These are phyloP conservation scores for Colossoma macropomum DNA, from an alignment of 2,113 vertebrate genomes.

Conservation along the genomic window DNA sequence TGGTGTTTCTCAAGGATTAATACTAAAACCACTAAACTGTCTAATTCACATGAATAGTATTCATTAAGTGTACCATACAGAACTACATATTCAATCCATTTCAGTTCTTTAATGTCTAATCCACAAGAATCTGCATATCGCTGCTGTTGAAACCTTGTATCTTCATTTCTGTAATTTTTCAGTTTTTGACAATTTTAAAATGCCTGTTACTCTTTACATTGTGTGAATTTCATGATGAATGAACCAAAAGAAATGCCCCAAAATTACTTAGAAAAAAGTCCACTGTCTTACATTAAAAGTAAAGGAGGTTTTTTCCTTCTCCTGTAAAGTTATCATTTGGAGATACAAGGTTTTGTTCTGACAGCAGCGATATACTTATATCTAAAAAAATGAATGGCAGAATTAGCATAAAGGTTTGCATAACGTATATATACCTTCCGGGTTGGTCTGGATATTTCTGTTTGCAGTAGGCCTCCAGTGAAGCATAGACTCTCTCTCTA, in stretches of 20 bases:
- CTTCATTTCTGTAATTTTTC: too few species aligned
- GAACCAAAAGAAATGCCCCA: too few species aligned
- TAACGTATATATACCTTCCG: conserved; percentile 81
- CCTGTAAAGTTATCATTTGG: too few species aligned
- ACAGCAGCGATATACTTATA: too few species aligned
- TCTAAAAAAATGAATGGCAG: neutral
- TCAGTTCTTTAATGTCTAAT: neutral
- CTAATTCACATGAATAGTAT: neutral
- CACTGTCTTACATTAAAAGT: too few species aligned
- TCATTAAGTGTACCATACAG: neutral
- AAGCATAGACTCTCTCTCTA: conserved; percentile 96
- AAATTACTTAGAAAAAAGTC: too few species aligned
- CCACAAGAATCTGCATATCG: neutral
- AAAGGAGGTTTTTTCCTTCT: too few species aligned
- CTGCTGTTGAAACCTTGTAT: too few species aligned
- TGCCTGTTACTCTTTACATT: too few species aligned
- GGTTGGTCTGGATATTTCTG: conserved; percentile 99
- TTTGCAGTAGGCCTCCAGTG: conserved; percentile 97
- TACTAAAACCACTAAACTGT: neutral
- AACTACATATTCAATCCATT: neutral
- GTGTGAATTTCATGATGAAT: too few species aligned
- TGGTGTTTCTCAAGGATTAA: neutral
- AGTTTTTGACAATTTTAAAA: too few species aligned
- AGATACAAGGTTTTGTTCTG: too few species aligned
- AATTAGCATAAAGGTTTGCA: neutral